Base-by-base conservation (phyloP, 1,140 invertebrate species). In the Physella acuta region DNA sequence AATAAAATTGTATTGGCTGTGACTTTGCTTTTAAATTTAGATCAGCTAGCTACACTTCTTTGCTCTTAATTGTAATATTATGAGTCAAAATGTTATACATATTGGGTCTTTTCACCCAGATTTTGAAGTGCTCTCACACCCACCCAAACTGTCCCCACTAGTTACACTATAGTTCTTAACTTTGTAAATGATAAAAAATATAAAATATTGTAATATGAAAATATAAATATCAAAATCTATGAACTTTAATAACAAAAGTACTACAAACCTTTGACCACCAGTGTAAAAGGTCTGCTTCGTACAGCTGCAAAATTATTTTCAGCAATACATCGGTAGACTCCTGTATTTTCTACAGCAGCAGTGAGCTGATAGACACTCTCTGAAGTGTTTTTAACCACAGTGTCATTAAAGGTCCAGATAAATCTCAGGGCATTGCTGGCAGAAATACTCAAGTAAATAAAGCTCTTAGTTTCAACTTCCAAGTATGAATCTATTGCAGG, bases 321-420 rank as follows among this genome's bases (percentile, higher is more conserved):
- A 30, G 55, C 52, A 24, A 33, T 66, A 14, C 49, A 51, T n/a
- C 28, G 34, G 33, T 66, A 66, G 1, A 33, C n/a, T 20, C 63
- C 51, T 1, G 49, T 53, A 36, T 55, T 14, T 3, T 34, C 3
- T 8, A 49, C 3, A 20, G 2, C 34, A 8, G 49, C 37, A 28
- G 28, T 51, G 34, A 11, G 31, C 37, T 5, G 24, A 11, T 36
- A 24, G 49, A 20, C 36, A 33, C 28, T 11, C 1, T 16, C 30
- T 8, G 49, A 34, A 24, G 49, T 17, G 30, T 53, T 66, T 20
- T 33, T 3, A 33, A 66, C 51, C 3, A 66, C 63, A 11, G 51
- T 53, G 5, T 26, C 63, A 66, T 66, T 44, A 53, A 26, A 2
- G 16, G n/a, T 55, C 63, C 63, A 66, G 20, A 55, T 16, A 55